Percentiles rank a stretch among this genome's conserved stretches.
Evolutionary conservation across 64 coral and sea anemone genomes (phyloP).

Genomic region (Stichodactyla mertensii): DNA sequence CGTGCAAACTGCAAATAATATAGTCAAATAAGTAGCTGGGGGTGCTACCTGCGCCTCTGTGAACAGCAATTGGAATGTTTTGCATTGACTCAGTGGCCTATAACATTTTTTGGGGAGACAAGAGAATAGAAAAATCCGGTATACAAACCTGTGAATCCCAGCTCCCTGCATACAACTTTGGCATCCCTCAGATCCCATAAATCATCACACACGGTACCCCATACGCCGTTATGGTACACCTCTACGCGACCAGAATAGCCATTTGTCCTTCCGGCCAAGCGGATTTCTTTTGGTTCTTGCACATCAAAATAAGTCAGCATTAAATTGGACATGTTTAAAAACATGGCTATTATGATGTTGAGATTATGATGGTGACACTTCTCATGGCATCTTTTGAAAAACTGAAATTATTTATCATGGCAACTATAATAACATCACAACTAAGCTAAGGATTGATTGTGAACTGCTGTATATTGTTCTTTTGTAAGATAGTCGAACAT

Average conservation of each 20-base stretch:
- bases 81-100: not conserved
- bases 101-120: not conserved
- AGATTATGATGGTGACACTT: too few species aligned
- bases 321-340: not conserved
- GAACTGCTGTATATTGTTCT: too few species aligned
- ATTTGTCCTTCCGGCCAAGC: not conserved
- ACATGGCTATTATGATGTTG: too few species aligned
- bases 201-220: constrained; percentile 25
- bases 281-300: not conserved
- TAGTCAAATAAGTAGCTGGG: too few species aligned
- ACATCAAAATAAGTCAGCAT: not conserved
- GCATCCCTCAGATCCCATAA: not conserved
- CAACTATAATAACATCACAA: too few species aligned
- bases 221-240: constrained; percentile 10
- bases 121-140: not conserved
- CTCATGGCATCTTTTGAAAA: too few species aligned
- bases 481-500: too few species aligned
- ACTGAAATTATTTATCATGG: too few species aligned
- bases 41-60: too few species aligned
- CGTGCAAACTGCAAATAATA: too few species aligned
- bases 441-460: too few species aligned
- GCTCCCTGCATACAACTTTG: constrained; percentile 9
- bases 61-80: not conserved
- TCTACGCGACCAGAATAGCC: constrained; percentile 33
- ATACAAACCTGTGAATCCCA: constrained; percentile 34